Base-by-base conservation (phyloP, 2,888 invertebrate species). In the Boloria euphrosyne region DNA sequence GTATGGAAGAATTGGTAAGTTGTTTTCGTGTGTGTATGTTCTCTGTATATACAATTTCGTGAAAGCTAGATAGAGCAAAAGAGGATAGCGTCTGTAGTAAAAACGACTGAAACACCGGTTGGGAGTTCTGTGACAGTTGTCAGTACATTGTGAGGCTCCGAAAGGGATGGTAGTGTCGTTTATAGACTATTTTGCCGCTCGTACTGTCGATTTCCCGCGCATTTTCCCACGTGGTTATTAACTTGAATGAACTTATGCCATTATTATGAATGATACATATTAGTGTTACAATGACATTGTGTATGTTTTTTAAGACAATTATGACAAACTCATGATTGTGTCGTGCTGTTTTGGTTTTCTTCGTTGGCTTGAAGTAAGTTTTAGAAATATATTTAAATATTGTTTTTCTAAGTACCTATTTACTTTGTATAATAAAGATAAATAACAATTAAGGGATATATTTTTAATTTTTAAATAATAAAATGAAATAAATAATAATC, bases 1-100 rank as follows among this genome's bases (percentile, higher is more conserved):
- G 73, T 78, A 75, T 70, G 76, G 70, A 69, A 66, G 71, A 79
- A 77, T 74, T 80, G 80, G 78, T 78, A 81, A 83, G 77, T 83
- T 83, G 76, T 79, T 80, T 84, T 75, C 78, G 80, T 85, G 83
- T 87, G 87, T 87, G 86, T 83, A 80, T 72, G 78, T 80, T 27
- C 54, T 80, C 75, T 82, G 74, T 85, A 80, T 85, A 85, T 78
- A 85, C 63, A 64, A 55, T 84, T 86, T 85, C 83, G 87, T 83
- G 83, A 79, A 84, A 87, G 87, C 82, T 85, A 87, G 86, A 87
- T 86, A 85, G 86, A 84, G 85, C 78, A 85, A 85, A 85, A 85
- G 88, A 85, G 89, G 87, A 87, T 89, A 86, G 80, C 86, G 83
- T 72, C 76, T 72, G 79, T 85, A 85, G 86, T 86, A 82, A 84